phyloP scores from a whole-genome alignment of 1,140 invertebrate genomes.

The Conus ventricosus region DNA sequence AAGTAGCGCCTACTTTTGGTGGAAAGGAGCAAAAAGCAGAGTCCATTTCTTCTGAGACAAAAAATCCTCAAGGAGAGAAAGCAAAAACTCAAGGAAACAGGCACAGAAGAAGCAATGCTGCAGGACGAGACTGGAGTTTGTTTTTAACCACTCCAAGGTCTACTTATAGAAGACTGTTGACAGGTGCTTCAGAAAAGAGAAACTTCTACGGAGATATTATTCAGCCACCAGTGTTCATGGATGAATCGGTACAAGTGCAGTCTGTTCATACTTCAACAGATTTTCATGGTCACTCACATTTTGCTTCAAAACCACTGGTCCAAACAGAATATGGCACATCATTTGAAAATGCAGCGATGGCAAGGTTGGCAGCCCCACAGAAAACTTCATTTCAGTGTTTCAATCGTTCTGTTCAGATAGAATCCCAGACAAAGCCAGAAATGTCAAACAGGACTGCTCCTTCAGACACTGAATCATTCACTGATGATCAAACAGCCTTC shows the following conservation, averaged over 20 bases:
- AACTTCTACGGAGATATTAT: not conserved
- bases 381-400: no score
- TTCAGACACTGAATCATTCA: no score
- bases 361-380: not conserved
- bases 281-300: not conserved
- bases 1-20: not conserved
- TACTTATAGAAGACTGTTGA: not conserved
- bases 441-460: no score
- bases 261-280: not conserved
- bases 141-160: not conserved
- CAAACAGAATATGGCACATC: not conserved
- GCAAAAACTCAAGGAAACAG: not conserved
- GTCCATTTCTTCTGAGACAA: not conserved
- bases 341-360: not conserved
- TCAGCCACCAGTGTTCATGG: not conserved
- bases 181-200: not conserved
- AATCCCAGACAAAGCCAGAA: no score
- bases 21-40: not conserved
- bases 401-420: no score
- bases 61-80: not conserved
- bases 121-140: not conserved
- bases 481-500: no score
- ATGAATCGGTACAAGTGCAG: not conserved
- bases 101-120: not conserved
- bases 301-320: no score